Evolutionary conservation across 1,140 invertebrate genomes (phyloP).

Genomic region (Trichomalopsis sarcophagae): DNA sequence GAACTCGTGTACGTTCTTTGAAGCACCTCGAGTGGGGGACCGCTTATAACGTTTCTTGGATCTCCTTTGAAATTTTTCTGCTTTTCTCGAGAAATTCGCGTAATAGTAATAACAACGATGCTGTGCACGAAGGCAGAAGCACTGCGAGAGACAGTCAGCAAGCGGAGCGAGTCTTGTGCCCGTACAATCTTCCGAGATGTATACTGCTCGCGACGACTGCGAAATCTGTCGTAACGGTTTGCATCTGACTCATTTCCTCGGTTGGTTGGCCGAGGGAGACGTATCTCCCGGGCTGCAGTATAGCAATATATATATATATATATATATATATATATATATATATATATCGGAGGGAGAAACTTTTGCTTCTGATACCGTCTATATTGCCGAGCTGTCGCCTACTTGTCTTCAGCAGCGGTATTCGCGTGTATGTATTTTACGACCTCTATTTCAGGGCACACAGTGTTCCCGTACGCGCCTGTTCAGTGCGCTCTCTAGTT

Average conservation of each 20-base stretch:
- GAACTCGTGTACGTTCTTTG: neutral
- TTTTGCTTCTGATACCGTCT: constrained; percentile 7
- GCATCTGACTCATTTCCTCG: constrained; percentile 28
- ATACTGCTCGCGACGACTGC: constrained; percentile 39
- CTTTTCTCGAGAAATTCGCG: neutral
- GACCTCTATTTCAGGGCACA: neutral
- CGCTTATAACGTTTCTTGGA: neutral
- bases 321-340: too few species aligned
- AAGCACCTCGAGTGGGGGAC: neutral
- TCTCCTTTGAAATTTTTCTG: neutral
- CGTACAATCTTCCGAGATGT: constrained; percentile 29
- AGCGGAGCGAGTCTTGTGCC: neutral
- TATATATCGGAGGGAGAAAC: constrained; percentile 6
- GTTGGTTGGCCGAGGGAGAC: neutral
- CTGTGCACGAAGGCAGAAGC: too few species aligned
- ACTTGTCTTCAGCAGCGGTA: neutral
- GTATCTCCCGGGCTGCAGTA: neutral
- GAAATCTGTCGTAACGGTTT: constrained; percentile 53
- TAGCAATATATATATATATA: constrained; percentile 20
- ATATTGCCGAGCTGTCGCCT: neutral
- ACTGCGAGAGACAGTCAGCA: neutral
- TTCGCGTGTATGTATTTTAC: neutral
- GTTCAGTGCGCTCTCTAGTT: neutral
- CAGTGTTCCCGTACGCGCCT: neutral
- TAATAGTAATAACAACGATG: too few species aligned